Evolutionary conservation across 2,888 invertebrate genomes (phyloP).

Genomic region (Yponomeuta malinellus): DNA sequence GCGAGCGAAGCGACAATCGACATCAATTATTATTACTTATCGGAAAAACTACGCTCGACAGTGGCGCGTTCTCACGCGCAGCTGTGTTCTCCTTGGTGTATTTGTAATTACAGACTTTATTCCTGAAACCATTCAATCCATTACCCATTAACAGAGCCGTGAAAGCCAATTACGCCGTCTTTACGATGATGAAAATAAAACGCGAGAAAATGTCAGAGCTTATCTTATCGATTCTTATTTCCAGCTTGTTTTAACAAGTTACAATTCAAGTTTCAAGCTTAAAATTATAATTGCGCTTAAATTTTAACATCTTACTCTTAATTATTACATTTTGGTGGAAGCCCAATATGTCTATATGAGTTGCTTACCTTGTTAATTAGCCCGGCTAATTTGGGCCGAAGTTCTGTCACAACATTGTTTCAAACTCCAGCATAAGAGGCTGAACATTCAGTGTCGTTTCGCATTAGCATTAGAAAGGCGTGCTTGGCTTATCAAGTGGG

Average conservation of each 20-base stretch:
- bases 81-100: neutral
- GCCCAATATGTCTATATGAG: neutral
- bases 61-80: constrained; percentile 2
- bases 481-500: constrained; percentile 25
- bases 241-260: neutral
- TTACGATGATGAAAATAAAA: neutral
- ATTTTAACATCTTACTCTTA: neutral
- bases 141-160: neutral
- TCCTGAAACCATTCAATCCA: neutral
- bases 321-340: neutral
- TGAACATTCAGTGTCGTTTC: constrained; percentile 21
- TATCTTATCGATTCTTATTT: neutral
- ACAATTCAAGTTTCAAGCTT: no score
- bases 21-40: constrained; percentile 3
- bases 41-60: constrained; percentile 1
- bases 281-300: neutral
- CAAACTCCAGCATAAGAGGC: neutral
- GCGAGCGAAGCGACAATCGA: neutral
- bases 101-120: constrained; percentile 3
- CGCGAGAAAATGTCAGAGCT: neutral
- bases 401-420: neutral
- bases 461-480: constrained; percentile 44
- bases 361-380: neutral
- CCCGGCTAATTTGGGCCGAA: neutral
- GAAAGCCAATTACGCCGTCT: neutral